Evolutionary conservation across 2,113 vertebrate species (phyloP), one percentile per base, ranked within the genome.

Genomic region (Halcyon senegalensis): DNA sequence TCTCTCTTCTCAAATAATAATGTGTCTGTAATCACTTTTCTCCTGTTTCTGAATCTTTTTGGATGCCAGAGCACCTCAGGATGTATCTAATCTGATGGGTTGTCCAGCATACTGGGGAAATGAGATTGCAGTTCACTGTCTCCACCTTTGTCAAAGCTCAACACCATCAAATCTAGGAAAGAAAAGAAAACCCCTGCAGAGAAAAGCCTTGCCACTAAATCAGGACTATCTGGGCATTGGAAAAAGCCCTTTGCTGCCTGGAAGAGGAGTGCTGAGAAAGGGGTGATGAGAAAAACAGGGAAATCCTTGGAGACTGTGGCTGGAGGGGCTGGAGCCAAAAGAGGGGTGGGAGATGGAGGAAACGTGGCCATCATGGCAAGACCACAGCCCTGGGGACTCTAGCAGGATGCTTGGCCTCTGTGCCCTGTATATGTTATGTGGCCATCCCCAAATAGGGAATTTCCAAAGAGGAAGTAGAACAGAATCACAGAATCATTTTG

Each of bases 241-340:
- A 80, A 89, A 94, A 66, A 69, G 35, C 9, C 62, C 75, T 56
- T 2, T 21, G 27, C 72, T 95, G 77, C 69, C 89, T 90, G 84
- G 73, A 81, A 73, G 55, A 76, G 0, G 41, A 23, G 55, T 51
- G 39, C 37, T 4, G 84, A 43, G 90, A 62, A 77, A 48, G 28
- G 20, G 31, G 72, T 91, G 95, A 84, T 95, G 94, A 93, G 93
- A 91, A 95, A 95, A 95, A n/a, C 89, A 91, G 89, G 64, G 46
- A 48, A 89, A 74, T 4, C 80, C 77, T 89, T 1, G 5, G 80
- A 75, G 79, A 20, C 12, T 0, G 1, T 0, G 0, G 46, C 31
- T 73, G 46, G 37, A 0, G 1, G 37, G n/a, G 39, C 31, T 39
- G 73, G 73, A 91, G 35, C 31, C 1, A 0, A 48, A 41, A 74